Evolutionary conservation across 2,888 invertebrate species (phyloP).

Genomic region (Dryococelus australis): DNA sequence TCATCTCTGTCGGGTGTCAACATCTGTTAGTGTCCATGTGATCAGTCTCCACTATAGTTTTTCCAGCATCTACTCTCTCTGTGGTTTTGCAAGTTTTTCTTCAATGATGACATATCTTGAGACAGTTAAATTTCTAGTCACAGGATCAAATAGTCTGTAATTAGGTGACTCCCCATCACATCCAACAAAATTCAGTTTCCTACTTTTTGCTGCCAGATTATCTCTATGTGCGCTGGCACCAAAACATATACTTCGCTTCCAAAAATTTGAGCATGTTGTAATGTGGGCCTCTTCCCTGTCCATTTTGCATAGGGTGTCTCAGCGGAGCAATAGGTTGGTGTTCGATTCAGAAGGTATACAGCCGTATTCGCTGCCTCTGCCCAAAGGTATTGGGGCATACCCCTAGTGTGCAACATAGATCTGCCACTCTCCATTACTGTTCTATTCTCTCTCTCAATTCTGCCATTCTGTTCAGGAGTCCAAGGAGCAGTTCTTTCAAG

Average conservation of each 20-base stretch:
- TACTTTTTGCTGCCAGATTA: not conserved
- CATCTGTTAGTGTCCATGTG: too few relatives aligned
- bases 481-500: not conserved
- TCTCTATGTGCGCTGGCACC: not conserved
- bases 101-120: too few relatives aligned
- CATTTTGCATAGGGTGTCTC: not conserved
- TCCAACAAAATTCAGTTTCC: not conserved
- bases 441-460: not conserved
- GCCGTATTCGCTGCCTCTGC: not conserved
- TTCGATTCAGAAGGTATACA: not conserved
- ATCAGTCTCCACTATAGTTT: too few relatives aligned
- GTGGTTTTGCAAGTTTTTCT: too few relatives aligned
- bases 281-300: too few relatives aligned
- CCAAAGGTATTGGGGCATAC: too few relatives aligned
- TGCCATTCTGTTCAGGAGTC: not conserved
- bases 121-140: too few relatives aligned
- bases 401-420: not conserved
- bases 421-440: not conserved
- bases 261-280: too few relatives aligned
- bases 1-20: too few relatives aligned
- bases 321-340: not conserved
- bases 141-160: too few relatives aligned
- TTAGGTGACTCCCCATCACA: too few relatives aligned
- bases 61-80: too few relatives aligned
- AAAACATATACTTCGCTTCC: not conserved